phyloP scores from a whole-genome alignment of 2,113 vertebrate species.

The Nothoprocta pentlandii region DNA sequence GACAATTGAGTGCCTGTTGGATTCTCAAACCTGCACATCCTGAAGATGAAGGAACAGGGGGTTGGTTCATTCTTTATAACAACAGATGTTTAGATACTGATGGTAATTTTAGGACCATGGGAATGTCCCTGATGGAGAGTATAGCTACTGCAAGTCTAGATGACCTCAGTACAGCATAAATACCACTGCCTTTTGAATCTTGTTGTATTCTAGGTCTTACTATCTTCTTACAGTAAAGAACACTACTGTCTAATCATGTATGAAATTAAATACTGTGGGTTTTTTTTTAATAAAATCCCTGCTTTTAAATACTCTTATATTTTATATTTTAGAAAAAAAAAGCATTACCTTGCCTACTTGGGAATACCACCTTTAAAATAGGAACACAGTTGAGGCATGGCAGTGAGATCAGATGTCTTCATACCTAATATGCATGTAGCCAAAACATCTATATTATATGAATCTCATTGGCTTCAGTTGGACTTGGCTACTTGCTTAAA shows the following conservation, averaged over 20 bases:
- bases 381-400: not conserved
- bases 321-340: not conserved
- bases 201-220: not conserved
- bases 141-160: not conserved
- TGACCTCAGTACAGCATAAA: not conserved
- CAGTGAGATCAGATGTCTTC: not conserved
- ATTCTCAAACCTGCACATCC: not conserved
- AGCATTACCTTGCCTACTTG: not conserved
- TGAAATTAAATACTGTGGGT: not conserved
- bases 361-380: not conserved
- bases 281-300: not conserved
- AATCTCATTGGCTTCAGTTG: not conserved
- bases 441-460: not conserved
- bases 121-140: fast-evolving
- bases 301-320: not conserved
- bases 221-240: not conserved
- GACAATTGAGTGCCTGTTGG: not conserved
- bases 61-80: not conserved
- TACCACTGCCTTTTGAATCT: not conserved
- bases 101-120: not conserved
- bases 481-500: not conserved
- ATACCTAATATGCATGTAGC: not conserved
- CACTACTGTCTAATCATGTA: no score
- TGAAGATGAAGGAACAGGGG: not conserved
- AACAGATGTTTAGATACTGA: no score